Evolutionary conservation across 2,797 vertebrate species (phyloP).

Genomic region (Alcedo quadribrachys): DNA sequence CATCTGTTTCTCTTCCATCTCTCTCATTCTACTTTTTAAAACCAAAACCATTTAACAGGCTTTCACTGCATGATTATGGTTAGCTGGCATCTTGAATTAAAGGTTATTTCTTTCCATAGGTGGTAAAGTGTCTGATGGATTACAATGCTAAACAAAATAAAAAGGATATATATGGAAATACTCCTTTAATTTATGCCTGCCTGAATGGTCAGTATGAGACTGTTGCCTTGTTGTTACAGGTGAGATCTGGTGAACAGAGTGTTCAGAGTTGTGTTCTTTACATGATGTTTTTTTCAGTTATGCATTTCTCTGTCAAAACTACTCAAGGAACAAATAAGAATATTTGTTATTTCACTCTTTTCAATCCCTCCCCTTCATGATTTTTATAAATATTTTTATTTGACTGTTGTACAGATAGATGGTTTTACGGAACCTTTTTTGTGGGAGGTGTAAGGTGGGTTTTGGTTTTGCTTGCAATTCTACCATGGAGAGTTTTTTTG

Average conservation of each 20-base stretch:
- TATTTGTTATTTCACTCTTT: background rate
- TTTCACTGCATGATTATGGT: no score
- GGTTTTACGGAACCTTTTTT: background rate
- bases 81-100: no score
- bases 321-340: fast-evolving
- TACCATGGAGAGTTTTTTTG: fast-evolving
- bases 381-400: background rate
- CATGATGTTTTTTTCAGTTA: background rate
- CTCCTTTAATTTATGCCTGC: constrained; percentile 89
- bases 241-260: constrained; percentile 54
- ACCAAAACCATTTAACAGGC: no score
- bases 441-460: background rate
- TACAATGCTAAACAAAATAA: constrained; percentile 90
- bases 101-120: constrained; percentile 75
- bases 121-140: constrained; percentile 86
- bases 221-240: constrained; percentile 83
- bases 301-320: background rate
- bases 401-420: background rate
- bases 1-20: no score
- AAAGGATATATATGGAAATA: constrained; percentile 92
- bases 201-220: constrained; percentile 85
- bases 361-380: background rate
- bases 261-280: background rate
- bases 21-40: no score
- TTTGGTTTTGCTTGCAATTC: background rate